phyloP scores from a whole-genome alignment of 2,113 vertebrate species.

The Phylloscopus trochilus region DNA sequence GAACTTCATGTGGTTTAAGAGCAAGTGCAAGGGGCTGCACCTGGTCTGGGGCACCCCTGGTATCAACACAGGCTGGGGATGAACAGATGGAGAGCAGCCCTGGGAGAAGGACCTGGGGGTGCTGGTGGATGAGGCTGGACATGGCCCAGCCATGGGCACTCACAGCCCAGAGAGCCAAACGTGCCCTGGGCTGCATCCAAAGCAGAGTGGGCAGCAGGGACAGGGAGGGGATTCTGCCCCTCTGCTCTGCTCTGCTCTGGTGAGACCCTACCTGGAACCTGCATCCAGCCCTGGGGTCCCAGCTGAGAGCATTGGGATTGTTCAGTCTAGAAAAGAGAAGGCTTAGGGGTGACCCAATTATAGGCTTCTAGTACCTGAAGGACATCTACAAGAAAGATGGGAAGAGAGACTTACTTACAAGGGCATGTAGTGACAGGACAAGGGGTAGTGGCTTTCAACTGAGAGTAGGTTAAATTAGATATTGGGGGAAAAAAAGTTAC shows the following conservation, averaged over 20 bases:
- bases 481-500: too few relatives aligned
- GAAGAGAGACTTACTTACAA: neutral
- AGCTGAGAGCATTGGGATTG: neutral
- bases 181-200: neutral
- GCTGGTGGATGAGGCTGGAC: neutral
- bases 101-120: neutral
- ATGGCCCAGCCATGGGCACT: rapidly evolving
- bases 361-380: neutral
- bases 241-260: neutral
- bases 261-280: neutral
- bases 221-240: neutral
- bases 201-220: neutral
- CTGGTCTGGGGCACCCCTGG: rapidly evolving
- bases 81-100: neutral
- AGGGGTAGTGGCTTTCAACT: neutral
- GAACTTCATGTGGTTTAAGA: neutral
- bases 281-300: neutral
- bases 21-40: neutral
- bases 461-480: neutral
- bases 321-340: neutral
- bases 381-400: neutral
- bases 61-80: neutral
- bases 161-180: neutral
- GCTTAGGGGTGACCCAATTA: neutral
- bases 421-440: neutral